Conservation (phyloP, 2,113 vertebrate species). For the Hemibates koningsi region DNA sequence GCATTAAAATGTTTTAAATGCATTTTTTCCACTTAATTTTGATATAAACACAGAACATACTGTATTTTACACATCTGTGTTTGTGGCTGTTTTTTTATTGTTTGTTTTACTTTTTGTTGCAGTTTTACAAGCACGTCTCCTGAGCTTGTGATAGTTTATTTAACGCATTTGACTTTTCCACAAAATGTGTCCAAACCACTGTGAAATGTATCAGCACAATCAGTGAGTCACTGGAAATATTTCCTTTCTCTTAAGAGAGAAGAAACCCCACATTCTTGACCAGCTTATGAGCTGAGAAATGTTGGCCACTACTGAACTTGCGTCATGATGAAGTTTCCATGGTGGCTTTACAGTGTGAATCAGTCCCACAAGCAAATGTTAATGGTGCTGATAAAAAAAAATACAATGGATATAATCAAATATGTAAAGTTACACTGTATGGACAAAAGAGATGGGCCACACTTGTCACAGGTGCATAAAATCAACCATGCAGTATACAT, state of each 20-base stretch:
- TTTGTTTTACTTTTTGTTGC: neutral
- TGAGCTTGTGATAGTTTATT: neutral
- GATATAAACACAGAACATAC: neutral
- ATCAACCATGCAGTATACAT: neutral
- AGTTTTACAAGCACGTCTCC: neutral
- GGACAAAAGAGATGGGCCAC: neutral
- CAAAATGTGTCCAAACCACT: slow-evolving; percentile 1
- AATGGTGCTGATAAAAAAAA: slow-evolving; percentile 7
- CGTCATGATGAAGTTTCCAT: slow-evolving; percentile 29
- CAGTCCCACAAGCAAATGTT: slow-evolving; percentile 11
- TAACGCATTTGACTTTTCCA: neutral
- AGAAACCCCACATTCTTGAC: slow-evolving; percentile 21
- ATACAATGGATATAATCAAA: neutral
- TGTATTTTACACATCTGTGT: neutral
- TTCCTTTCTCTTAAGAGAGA: neutral
- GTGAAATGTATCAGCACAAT: slow-evolving; percentile 9
- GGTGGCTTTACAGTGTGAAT: neutral
- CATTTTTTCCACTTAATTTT: neutral
- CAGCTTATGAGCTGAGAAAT: slow-evolving; percentile 22
- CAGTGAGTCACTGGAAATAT: slow-evolving; percentile 14
- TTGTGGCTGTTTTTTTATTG: neutral
- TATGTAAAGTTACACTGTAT: neutral
- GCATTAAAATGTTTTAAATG: neutral
- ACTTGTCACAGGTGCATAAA: neutral
- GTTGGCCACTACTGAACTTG: slow-evolving; percentile 21